Percentiles rank a stretch among this genome's conserved stretches.
phyloP scores from a whole-genome alignment of 2,113 vertebrate genomes.

The Chitala chitala region DNA sequence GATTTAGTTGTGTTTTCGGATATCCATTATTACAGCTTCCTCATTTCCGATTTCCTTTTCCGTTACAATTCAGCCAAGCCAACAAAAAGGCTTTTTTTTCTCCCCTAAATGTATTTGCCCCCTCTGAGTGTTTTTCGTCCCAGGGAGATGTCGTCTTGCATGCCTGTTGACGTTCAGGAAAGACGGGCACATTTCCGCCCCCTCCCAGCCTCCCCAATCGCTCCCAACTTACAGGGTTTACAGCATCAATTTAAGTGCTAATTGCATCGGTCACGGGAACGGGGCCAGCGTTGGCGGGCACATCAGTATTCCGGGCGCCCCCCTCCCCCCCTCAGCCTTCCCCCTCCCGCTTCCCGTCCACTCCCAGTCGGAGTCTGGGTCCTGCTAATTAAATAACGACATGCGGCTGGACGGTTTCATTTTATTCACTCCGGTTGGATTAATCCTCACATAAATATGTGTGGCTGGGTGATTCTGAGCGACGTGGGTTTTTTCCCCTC shows the following conservation, averaged over 20 bases:
- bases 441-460: slow-evolving; percentile 99
- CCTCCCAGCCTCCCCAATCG: slow-evolving; percentile 73
- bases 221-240: slow-evolving; percentile 88
- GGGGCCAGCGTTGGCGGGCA: slow-evolving; percentile 69
- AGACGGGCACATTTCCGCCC: not conserved
- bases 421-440: slow-evolving; percentile 89
- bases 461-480: slow-evolving; percentile 78
- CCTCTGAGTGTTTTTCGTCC: no score
- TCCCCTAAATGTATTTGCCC: no score
- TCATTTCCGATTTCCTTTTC: no score
- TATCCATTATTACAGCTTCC: no score
- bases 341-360: not conserved
- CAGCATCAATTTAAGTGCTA: slow-evolving; percentile 97
- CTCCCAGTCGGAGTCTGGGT: slow-evolving; percentile 67
- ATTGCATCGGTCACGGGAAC: slow-evolving; percentile 96
- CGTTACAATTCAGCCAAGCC: no score
- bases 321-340: not conserved
- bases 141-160: not conserved
- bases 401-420: slow-evolving; percentile 88
- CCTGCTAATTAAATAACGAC: slow-evolving; percentile 98
- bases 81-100: no score
- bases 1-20: no score
- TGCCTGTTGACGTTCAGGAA: not conserved
- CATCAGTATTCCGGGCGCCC: slow-evolving; percentile 31
- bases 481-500: slow-evolving; percentile 59